Evolutionary conservation across 1,140 invertebrate species (phyloP).

Genomic region (Apis mellifera): Amel_HAv3.1 CM009931.2:1842001-1842500

Average conservation of each 20-base stretch:
- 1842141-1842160: constrained; percentile 4
- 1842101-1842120: constrained; percentile 37
- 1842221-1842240: not conserved
- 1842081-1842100: constrained; percentile 15
- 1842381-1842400: not conserved
- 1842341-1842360: not conserved
- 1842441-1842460: not conserved
- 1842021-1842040: constrained; percentile 31
- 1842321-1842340: not conserved
- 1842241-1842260: not conserved
- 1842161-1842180: not conserved
- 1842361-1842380: not conserved
- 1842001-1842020: constrained; percentile 4
- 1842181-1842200: constrained; percentile 10
- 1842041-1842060: constrained; percentile 32
- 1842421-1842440: not conserved
- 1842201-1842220: not conserved
- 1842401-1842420: not conserved
- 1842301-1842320: not conserved
- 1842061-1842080: constrained; percentile 27
- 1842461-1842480: not conserved
- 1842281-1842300: not conserved
- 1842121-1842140: not conserved
- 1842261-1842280: not conserved
- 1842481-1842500: not conserved